Base-by-base conservation (phyloP, 2,113 vertebrate genomes). In the Chloropsis hardwickii region DNA sequence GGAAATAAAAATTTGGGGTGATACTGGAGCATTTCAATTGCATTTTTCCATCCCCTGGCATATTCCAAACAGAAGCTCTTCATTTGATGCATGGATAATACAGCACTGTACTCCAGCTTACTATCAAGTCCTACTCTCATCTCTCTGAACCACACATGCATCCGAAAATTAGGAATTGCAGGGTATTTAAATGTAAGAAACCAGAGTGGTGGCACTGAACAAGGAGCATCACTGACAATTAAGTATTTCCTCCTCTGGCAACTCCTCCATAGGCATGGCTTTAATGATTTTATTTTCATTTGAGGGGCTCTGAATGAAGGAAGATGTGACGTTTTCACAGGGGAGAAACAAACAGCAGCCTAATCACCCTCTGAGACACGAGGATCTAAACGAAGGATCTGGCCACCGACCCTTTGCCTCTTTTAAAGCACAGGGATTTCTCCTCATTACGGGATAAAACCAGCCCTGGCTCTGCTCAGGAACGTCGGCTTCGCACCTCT, bases 321-420 rank as follows among this genome's bases (percentile, higher is more conserved):
- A 60, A 72, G 25, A 79, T 5, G 50, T n/a, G 79, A 66, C 0
- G 2, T 77, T 88, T 88, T 83, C 65, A 86, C 2, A 58, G 71
- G 66, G 71, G 45, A 80, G 71, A 60, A 94, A 95, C 70, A 88
- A 97, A 87, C 33, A 60, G 73, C 61, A 81, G 73, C 57, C 73
- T 76, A 14, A 91, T 69, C 84, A 65, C 53, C 53, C 37, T 39
- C 15, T 29, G 60, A 93, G 53, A 76, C 42, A 64, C 9, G 25
- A 81, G 62, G 87, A 80, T 39, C 45, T 51, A 72, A 90, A 87
- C n/a, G 28, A 66, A 79, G 60, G 64, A 58, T 29, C 64, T 29
- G 56, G 60, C 51, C 42, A 64, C 25, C 1, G 7, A 80, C 61
- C 81, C 69, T 78, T 14, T 64, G 64, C 42, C 85, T 56, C 83